Percentiles rank a stretch among this genome's conserved stretches.
phyloP scores from a whole-genome alignment of 2,113 vertebrate genomes.

The Malurus melanocephalus region DNA sequence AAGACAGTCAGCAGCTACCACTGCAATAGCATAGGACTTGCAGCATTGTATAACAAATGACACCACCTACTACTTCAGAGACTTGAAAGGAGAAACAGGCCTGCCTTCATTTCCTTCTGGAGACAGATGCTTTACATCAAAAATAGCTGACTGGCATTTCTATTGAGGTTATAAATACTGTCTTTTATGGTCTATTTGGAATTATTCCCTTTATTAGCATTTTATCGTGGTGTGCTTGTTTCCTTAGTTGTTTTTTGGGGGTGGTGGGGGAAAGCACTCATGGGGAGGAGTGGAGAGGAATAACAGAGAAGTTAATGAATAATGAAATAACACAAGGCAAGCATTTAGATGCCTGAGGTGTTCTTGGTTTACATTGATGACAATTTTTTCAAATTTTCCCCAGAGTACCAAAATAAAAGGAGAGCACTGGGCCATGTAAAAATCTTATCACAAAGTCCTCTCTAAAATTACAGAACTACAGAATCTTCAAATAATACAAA shows the following conservation, averaged over 20 bases:
- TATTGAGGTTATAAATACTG: slow-evolving; percentile 33
- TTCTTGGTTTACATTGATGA: neutral
- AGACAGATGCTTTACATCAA: slow-evolving; percentile 72
- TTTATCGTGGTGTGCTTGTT: slow-evolving; percentile 30
- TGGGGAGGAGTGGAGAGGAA: neutral
- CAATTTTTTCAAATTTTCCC: neutral
- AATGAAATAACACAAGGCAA: slow-evolving; percentile 10
- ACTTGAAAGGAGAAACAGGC: slow-evolving; percentile 58
- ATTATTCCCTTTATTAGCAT: slow-evolving; percentile 51
- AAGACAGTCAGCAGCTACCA: slow-evolving; percentile 58
- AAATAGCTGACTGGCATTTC: slow-evolving; percentile 58
- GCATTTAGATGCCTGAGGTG: neutral
- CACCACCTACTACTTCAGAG: slow-evolving; percentile 60
- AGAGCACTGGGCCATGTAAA: neutral
- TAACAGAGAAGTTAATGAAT: neutral
- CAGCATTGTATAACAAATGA: slow-evolving; percentile 62
- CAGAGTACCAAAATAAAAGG: neutral
- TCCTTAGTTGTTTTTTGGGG: neutral
- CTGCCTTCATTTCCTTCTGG: slow-evolving; percentile 63
- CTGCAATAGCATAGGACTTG: slow-evolving; percentile 46
- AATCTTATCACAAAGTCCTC: neutral
- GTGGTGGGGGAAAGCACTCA: rapidly evolving
- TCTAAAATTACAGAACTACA: neutral
- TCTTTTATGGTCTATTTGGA: slow-evolving; percentile 46
- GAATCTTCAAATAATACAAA: neutral